A percentile compares a stretch with the other conserved stretches of the same genome.
These are phyloP conservation scores for Notiomystis cincta DNA, from an alignment of 2,113 vertebrate species.

Conservation along the genomic window DNA sequence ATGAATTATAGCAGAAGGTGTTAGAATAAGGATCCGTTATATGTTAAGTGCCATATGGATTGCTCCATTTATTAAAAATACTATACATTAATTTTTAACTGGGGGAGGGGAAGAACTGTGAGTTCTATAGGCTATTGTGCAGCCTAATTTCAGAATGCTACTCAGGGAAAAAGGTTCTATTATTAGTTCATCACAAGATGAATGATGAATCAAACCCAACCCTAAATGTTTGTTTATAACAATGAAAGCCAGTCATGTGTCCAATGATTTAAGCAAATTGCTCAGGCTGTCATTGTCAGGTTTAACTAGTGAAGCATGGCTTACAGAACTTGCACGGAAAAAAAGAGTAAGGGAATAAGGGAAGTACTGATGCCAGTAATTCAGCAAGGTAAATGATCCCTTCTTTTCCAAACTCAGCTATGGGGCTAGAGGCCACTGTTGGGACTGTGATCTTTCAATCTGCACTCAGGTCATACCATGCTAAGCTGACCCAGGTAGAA, in stretches of 20 bases:
- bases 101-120: not conserved
- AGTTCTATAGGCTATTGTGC: not conserved
- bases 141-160: slow-evolving; percentile 35
- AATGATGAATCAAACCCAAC: slow-evolving; percentile 37
- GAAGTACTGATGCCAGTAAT: not conserved
- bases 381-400: not conserved
- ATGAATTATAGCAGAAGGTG: not conserved
- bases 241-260: slow-evolving; percentile 31
- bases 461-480: not conserved
- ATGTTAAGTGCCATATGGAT: not conserved
- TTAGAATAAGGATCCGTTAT: not conserved
- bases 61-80: not conserved
- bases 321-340: not conserved
- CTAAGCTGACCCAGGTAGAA: not conserved
- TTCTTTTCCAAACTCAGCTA: not conserved
- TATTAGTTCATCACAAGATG: slow-evolving; percentile 54
- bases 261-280: not conserved
- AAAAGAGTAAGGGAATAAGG: not conserved
- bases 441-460: not conserved
- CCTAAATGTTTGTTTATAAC: slow-evolving; percentile 33
- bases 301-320: not conserved
- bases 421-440: not conserved
- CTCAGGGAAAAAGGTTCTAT: slow-evolving; percentile 26
- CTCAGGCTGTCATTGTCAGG: not conserved
- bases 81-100: not conserved